phyloP scores from a whole-genome alignment of 1,140 invertebrate species.

The Akabosia matsudoensis region DNA sequence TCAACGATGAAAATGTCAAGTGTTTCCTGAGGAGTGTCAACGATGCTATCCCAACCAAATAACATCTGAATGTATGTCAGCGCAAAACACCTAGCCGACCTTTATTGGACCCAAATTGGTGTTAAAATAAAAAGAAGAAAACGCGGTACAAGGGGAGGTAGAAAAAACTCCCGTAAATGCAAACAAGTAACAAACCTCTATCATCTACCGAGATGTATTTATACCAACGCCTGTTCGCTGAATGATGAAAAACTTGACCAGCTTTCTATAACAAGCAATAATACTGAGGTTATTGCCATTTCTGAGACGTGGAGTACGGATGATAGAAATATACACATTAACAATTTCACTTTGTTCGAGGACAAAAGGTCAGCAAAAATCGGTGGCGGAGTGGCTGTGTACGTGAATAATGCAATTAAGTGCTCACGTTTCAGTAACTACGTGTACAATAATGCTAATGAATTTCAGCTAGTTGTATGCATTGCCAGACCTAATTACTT shows the following conservation, averaged over 20 bases:
- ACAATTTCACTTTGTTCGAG: not conserved
- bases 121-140: not conserved
- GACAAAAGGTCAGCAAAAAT: not conserved
- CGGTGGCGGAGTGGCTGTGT: not conserved
- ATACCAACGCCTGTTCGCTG: constrained; percentile 1
- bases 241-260: not conserved
- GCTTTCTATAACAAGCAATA: not conserved
- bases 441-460: not conserved
- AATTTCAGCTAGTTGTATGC: not conserved
- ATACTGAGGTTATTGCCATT: not conserved
- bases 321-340: not conserved
- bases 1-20: not conserved
- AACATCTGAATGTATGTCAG: not conserved
- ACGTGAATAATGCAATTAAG: not conserved
- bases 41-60: not conserved
- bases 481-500: not conserved
- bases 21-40: too few relatives aligned
- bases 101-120: not conserved
- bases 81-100: not conserved
- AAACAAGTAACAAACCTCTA: not conserved
- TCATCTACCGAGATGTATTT: not conserved
- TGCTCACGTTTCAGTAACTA: not conserved
- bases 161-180: not conserved
- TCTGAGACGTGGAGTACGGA: not conserved
- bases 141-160: not conserved